These are phyloP conservation scores for Drosophila orena DNA, from an alignment of 1,140 invertebrate species.

Conservation along the genomic window DNA sequence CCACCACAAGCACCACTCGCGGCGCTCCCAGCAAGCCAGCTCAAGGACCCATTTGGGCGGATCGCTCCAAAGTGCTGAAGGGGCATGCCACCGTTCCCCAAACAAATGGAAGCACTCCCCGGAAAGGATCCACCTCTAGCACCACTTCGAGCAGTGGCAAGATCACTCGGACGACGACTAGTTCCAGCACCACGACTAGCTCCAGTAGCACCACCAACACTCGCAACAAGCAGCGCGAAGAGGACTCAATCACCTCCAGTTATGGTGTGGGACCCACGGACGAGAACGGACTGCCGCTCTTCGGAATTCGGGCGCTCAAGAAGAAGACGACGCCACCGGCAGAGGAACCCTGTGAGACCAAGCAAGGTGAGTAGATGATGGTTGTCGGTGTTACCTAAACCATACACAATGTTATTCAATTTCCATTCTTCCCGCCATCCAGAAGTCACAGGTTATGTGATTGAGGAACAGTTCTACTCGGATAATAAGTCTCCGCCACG, in stretches of 20 bases:
- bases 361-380: slow-evolving; percentile 83
- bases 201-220: slow-evolving; percentile 84
- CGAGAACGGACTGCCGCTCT: slow-evolving; percentile 90
- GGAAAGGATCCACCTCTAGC: slow-evolving; percentile 50
- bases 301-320: slow-evolving; percentile 90
- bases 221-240: slow-evolving; percentile 69
- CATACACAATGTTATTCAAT: not conserved
- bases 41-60: slow-evolving; percentile 86
- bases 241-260: slow-evolving; percentile 89
- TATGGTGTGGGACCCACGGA: slow-evolving; percentile 93
- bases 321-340: slow-evolving; percentile 86
- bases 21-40: slow-evolving; percentile 63
- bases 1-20: slow-evolving; percentile 27
- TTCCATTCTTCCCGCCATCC: not conserved
- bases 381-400: not conserved
- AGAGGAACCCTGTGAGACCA: slow-evolving; percentile 79
- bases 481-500: slow-evolving; percentile 88
- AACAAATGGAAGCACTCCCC: slow-evolving; percentile 19
- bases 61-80: slow-evolving; percentile 85
- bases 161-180: slow-evolving; percentile 47
- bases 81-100: slow-evolving; percentile 22
- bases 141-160: slow-evolving; percentile 50
- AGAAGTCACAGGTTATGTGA: slow-evolving; percentile 88
- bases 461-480: slow-evolving; percentile 88
- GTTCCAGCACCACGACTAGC: slow-evolving; percentile 37